These are phyloP conservation scores for Noturus placidus DNA, from an alignment of 2,113 vertebrate genomes.

Conservation along the genomic window DNA sequence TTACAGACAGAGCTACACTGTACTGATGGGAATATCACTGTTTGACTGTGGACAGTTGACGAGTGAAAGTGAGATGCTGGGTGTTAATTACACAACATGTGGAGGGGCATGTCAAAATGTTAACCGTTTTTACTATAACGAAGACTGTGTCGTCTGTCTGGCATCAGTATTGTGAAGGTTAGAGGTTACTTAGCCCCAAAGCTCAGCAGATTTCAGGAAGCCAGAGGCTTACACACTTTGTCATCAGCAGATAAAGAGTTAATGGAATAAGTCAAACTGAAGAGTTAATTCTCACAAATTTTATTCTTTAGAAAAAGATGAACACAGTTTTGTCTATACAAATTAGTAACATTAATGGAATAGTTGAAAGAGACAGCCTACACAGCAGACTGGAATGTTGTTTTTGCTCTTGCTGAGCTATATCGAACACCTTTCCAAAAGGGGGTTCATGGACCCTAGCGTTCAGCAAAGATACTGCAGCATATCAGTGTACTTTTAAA, in stretches of 20 bases:
- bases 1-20: constrained; percentile 20
- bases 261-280: neutral
- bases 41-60: neutral
- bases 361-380: no score
- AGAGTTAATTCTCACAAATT: neutral
- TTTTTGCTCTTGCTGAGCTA: neutral
- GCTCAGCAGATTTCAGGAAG: constrained; percentile 23
- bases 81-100: neutral
- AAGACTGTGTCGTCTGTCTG: neutral
- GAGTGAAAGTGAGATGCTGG: neutral
- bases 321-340: neutral
- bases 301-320: neutral
- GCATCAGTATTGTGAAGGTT: constrained; percentile 8
- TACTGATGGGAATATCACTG: neutral
- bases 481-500: neutral
- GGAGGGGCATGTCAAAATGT: neutral
- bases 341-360: neutral
- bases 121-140: neutral
- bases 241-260: neutral
- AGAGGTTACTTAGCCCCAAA: neutral
- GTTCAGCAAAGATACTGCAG: neutral
- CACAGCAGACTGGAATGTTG: neutral
- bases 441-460: neutral
- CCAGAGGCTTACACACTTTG: neutral
- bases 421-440: neutral